These are phyloP conservation scores for Lepidostoma basale DNA, from an alignment of 1,140 invertebrate genomes.

Conservation along the genomic window DNA sequence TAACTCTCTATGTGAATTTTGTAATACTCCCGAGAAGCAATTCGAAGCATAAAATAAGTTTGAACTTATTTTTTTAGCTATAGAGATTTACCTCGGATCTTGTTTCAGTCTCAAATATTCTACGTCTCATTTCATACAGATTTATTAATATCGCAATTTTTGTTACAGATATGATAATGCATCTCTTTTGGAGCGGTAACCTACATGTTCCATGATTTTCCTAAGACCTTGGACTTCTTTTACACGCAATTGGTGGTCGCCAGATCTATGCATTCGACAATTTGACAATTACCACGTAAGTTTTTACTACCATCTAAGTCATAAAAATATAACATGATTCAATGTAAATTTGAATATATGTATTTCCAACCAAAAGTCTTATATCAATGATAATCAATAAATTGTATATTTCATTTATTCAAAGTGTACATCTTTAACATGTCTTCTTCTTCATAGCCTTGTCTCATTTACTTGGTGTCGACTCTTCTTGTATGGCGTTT, in stretches of 20 bases:
- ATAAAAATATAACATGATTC: not conserved
- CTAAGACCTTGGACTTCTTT: not conserved
- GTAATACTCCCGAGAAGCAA: too few relatives aligned
- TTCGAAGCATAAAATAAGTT: too few relatives aligned
- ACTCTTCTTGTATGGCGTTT: too few relatives aligned
- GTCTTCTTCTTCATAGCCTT: too few relatives aligned
- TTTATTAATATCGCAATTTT: not conserved
- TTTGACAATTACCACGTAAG: slow-evolving; percentile 25
- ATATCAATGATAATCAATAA: not conserved
- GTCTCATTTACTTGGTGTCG: too few relatives aligned
- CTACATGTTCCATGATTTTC: slow-evolving; percentile 22
- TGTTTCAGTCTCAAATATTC: not conserved
- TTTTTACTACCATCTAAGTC: not conserved
- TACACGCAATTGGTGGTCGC: slow-evolving; percentile 1
- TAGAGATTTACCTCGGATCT: too few relatives aligned
- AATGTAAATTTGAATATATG: not conserved
- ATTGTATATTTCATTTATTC: not conserved
- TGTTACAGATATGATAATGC: slow-evolving; percentile 16
- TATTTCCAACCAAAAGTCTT: not conserved
- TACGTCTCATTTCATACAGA: not conserved
- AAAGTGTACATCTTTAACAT: not conserved
- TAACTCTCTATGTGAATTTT: too few relatives aligned
- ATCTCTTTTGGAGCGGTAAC: slow-evolving; percentile 18
- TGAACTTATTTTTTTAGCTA: too few relatives aligned
- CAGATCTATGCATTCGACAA: slow-evolving; percentile 27